Evolutionary conservation across 2,797 vertebrate genomes (phyloP).

Genomic region (Lepus townsendii): DNA sequence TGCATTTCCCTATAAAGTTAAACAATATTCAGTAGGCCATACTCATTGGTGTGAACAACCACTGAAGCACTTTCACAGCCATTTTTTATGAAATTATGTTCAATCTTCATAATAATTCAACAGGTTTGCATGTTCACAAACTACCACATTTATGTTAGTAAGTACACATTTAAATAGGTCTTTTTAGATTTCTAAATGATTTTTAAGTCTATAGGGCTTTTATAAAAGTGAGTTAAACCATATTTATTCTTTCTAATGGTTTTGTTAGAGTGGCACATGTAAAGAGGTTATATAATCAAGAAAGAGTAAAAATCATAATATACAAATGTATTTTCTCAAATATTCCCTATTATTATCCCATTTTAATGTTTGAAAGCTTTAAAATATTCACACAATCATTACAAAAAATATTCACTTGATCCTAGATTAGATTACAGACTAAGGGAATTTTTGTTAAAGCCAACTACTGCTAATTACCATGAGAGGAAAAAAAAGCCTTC

Average conservation of each 20-base stretch:
- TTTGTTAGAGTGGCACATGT: neutral
- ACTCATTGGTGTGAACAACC: neutral
- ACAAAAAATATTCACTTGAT: conserved; percentile 1
- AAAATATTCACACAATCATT: neutral
- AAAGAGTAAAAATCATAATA: neutral
- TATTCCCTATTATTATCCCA: neutral
- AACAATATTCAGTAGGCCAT: neutral
- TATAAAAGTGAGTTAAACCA: neutral
- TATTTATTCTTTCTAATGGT: neutral
- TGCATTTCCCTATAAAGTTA: neutral
- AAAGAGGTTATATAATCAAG: neutral
- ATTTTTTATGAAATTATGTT: neutral
- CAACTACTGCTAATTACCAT: neutral
- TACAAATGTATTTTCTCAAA: neutral
- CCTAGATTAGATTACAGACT: neutral
- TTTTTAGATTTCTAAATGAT: neutral
- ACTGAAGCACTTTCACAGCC: neutral
- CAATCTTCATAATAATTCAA: neutral
- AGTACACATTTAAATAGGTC: neutral
- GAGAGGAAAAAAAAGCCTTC: neutral
- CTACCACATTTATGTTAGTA: neutral
- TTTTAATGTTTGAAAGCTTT: neutral
- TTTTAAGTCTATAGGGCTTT: neutral
- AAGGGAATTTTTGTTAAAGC: neutral
- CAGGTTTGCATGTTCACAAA: neutral